Evolutionary conservation across 2,113 vertebrate species (phyloP).

Genomic region (Syngnathus typhle): DNA sequence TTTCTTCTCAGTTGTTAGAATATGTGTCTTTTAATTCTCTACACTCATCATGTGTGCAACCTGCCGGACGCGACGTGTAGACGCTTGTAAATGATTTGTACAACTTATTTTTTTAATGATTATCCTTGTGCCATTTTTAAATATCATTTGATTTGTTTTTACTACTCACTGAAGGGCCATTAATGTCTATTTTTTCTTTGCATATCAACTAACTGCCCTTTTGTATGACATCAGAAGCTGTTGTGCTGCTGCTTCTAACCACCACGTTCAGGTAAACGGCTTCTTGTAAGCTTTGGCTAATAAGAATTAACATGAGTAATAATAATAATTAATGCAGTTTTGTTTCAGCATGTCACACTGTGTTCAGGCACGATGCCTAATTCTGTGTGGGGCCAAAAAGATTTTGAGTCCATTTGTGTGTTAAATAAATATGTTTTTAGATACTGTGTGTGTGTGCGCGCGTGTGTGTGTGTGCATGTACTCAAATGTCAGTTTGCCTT

Average conservation of each 20-base stretch:
- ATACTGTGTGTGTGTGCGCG: not conserved
- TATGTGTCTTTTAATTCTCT: conserved; percentile 30
- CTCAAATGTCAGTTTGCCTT: not conserved
- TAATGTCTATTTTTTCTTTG: conserved; percentile 15
- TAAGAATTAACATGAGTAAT: conserved; percentile 24
- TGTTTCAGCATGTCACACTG: conserved; percentile 61
- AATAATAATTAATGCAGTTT: conserved; percentile 27
- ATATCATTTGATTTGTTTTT: conserved; percentile 44
- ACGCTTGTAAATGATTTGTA: conserved; percentile 62
- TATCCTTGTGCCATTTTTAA: conserved; percentile 47
- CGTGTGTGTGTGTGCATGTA: too few relatives aligned
- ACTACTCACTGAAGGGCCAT: conserved; percentile 31
- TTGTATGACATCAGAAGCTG: conserved; percentile 7
- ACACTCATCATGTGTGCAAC: not conserved
- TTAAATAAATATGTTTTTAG: conserved; percentile 64
- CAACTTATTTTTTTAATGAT: conserved; percentile 25
- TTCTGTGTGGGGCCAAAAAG: conserved; percentile 42
- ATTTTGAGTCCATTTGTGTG: conserved; percentile 34
- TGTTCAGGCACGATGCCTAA: conserved; percentile 59
- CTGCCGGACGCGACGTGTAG: conserved; percentile 13
- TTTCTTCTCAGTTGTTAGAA: conserved; percentile 29
- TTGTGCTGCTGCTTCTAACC: conserved; percentile 38
- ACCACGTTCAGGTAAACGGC: conserved; percentile 34
- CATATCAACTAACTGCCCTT: conserved; percentile 31
- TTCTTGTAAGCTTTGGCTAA: conserved; percentile 12